Evolutionary conservation across 2,797 vertebrate genomes (phyloP), one percentile per base, ranked within the genome.

Genomic region (Alca torda): DNA sequence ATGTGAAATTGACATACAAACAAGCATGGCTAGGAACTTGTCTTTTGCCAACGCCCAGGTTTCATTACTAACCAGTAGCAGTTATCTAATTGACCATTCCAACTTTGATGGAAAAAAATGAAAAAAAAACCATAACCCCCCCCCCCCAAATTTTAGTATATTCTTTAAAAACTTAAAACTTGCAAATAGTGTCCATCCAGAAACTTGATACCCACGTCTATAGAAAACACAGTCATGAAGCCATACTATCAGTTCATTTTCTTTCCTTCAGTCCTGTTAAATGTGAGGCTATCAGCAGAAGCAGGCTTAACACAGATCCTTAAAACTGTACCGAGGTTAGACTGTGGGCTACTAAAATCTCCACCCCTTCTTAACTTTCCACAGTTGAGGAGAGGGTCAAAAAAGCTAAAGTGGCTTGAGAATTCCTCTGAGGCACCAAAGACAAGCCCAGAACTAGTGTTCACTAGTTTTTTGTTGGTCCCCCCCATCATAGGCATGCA

Each of bases 401-500:
- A 43, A 81, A 73, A 81, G 24, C 21, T 41, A 16, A 33, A 84
- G 31, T 41, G 15, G 8, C 25, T 77, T 59, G 26, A 65, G 59
- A 68, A 86, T 43, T 33, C 26, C 50, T 9, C 69, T n/a, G 46
- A 87, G 26, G 46, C n/a, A n/a, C 26, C 21, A 80, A 56, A 86
- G 20, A 13, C 16, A 69, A 93, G 20, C 4, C 35, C n/a, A 9
- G 68, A 89, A 41, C 10, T 14, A 39, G 16, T 0, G 3, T n/a
- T 63, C 11, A 5, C 21, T 13, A 11, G 8, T 6, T 14, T 51
- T 78, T 57, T 26, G 5, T 16, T 60, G 20, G 13, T 45, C 2
- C 23, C 31, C 5, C 16, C 4, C 33, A 2, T 11, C 45, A 3
- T 0, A 73, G 54, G 19, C 8, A 13, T 48, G 68, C 3, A 2